These are phyloP conservation scores for Clarias laeviceps DNA, from an alignment of 2,797 vertebrate genomes.

Conservation along the genomic window DNA sequence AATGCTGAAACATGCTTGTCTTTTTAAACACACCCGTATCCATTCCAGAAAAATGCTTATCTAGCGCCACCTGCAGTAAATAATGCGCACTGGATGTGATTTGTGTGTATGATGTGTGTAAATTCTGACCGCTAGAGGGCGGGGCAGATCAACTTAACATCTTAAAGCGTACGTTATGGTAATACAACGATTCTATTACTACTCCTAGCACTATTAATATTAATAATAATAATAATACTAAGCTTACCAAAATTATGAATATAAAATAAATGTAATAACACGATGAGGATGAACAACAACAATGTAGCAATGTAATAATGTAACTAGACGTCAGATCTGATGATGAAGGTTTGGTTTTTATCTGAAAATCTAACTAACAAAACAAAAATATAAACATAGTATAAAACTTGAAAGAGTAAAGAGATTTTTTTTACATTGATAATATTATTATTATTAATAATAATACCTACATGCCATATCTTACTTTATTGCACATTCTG, in stretches of 20 bases:
- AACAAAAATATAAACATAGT: neutral
- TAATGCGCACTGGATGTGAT: neutral
- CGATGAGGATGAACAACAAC: too few species aligned
- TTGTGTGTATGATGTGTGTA: too few species aligned
- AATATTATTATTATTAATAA: neutral
- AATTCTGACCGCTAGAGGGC: constrained; percentile 56
- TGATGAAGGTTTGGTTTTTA: too few species aligned
- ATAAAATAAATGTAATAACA: too few species aligned
- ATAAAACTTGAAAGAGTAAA: neutral
- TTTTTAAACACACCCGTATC: neutral
- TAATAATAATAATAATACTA: neutral
- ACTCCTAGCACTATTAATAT: neutral
- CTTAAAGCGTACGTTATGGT: too few species aligned
- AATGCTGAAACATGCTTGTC: neutral
- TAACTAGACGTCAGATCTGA: too few species aligned
- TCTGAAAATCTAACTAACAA: neutral
- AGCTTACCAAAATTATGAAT: too few species aligned
- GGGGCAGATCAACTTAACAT: constrained; percentile 30
- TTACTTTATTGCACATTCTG: too few species aligned
- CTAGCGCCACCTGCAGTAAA: constrained; percentile 29
- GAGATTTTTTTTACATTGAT: neutral
- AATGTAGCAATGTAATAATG: too few species aligned
- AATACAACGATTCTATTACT: neutral
- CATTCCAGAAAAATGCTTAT: neutral
- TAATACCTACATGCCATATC: too few species aligned